A percentile compares a stretch with the other conserved stretches of the same genome.
Conservation (phyloP, 2,797 vertebrate genomes). For the Adelosebastes latens region DNA sequence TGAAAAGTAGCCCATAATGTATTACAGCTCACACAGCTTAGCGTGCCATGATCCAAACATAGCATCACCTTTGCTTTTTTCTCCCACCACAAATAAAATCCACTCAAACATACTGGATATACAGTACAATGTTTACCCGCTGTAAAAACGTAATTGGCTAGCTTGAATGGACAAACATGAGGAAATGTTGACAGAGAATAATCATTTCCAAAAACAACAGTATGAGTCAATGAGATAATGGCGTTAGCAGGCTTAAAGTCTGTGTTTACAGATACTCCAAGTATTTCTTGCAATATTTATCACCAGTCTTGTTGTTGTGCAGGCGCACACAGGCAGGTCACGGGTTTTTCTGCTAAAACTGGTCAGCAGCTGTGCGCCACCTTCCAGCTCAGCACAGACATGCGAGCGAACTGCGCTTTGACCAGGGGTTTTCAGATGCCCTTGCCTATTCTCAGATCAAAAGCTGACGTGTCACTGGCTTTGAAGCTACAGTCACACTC, state of each 20-base stretch:
- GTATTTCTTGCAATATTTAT: constrained; percentile 51
- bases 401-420: constrained; percentile 38
- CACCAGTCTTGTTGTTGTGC: constrained; percentile 6
- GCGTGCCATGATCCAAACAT: constrained; percentile 14
- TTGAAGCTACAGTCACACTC: constrained; percentile 66
- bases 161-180: constrained; percentile 46
- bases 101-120: constrained; percentile 27
- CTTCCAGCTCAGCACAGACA: constrained; percentile 37
- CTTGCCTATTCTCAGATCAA: constrained; percentile 71
- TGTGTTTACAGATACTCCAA: constrained; percentile 43
- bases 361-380: constrained; percentile 18
- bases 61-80: constrained; percentile 18
- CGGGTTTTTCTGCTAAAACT: background rate
- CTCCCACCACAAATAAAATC: constrained; percentile 16
- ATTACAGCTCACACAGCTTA: constrained; percentile 26
- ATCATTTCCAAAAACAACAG: constrained; percentile 57
- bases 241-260: constrained; percentile 38
- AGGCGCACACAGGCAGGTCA: constrained; percentile 2
- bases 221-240: constrained; percentile 51
- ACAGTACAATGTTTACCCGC: constrained; percentile 53
- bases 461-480: constrained; percentile 66
- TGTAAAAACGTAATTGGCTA: constrained; percentile 35
- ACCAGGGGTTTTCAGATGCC: constrained; percentile 57
- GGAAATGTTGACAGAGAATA: constrained; percentile 59
- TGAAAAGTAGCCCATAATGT: constrained; percentile 27